Evolutionary conservation across 2,797 vertebrate species (phyloP), one percentile per base, ranked within the genome.

Genomic region (Sebastes goodei): DNA sequence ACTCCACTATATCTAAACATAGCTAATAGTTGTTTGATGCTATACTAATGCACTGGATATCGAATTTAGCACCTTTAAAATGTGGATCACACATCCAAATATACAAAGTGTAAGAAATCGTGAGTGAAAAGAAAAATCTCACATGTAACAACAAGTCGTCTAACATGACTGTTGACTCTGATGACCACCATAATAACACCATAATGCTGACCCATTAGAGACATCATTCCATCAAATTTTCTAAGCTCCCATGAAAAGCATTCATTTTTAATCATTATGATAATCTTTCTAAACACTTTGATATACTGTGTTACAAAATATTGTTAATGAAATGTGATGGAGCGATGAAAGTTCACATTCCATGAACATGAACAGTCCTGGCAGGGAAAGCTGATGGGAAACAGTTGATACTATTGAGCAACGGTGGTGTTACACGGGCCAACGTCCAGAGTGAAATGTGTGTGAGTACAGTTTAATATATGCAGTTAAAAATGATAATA

Each of bases 331-430:
- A 82, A 74, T 78, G 15, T 17, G 11, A 75, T 56, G 21, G 4
- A 33, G 61, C 11, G 8, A 76, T 10, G 42, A 64, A 10, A 53
- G n/a, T 52, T 76, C 4, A 83, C 30, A 38, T 64, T 71, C 3
- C 59, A 62, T 71, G 30, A 77, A 65, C 66, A 76, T 52, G 78
- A 67, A 42, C 38, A 33, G 42, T 61, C 57, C 30, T 62, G 30
- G 5, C 7, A 63, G 55, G 14, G 33, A 71, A 69, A 66, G 68
- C 3, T 71, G 73, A 78, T 30, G 23, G 65, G n/a, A 76, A 72
- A 80, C 42, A 59, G 12, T 42, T 46, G 38, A 74, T 57, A 7
- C 32, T 65, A 52, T 15, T 66, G 71, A 82, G 60, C 17, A 69
- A 70, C 25, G 63, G 52, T 53, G 2, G 4, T 71, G 62, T 62